phyloP scores from a whole-genome alignment of 2,888 invertebrate genomes.

The Lasius fuliginosus region DNA sequence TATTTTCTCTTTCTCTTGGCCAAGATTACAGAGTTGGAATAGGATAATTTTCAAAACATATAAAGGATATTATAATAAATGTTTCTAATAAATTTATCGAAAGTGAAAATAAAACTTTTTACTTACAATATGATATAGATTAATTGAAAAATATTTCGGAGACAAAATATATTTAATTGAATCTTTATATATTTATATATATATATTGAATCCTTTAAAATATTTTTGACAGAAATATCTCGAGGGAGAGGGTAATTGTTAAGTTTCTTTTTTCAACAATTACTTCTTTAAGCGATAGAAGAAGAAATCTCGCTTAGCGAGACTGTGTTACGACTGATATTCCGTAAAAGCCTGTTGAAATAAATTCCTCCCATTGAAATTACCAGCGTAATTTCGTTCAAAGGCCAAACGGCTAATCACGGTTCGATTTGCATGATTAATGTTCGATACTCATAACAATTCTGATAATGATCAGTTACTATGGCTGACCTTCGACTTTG shows the following conservation, averaged over 20 bases:
- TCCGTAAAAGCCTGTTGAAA: background rate
- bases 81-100: conserved; percentile 10
- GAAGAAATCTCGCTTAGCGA: background rate
- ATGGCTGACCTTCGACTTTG: conserved; percentile 56
- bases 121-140: background rate
- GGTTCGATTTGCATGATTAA: conserved; percentile 63
- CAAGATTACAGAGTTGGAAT: conserved; percentile 30
- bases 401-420: conserved; percentile 60
- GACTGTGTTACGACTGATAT: conserved; percentile 6
- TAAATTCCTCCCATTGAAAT: conserved; percentile 26
- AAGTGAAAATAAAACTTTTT: background rate
- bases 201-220: background rate
- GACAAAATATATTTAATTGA: background rate
- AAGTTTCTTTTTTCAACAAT: background rate
- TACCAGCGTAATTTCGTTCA: conserved; percentile 27
- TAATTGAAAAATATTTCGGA: background rate
- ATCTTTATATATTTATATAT: background rate
- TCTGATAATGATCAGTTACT: conserved; percentile 61
- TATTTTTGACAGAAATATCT: background rate
- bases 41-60: conserved; percentile 11
- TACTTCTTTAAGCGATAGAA: background rate
- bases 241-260: background rate
- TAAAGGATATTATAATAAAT: background rate
- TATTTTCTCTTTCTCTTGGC: conserved; percentile 19
- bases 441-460: conserved; percentile 47